A percentile compares a stretch with the other conserved stretches of the same genome.
phyloP scores from a whole-genome alignment of 2,888 invertebrate species.

The Linyphia triangularis region DNA sequence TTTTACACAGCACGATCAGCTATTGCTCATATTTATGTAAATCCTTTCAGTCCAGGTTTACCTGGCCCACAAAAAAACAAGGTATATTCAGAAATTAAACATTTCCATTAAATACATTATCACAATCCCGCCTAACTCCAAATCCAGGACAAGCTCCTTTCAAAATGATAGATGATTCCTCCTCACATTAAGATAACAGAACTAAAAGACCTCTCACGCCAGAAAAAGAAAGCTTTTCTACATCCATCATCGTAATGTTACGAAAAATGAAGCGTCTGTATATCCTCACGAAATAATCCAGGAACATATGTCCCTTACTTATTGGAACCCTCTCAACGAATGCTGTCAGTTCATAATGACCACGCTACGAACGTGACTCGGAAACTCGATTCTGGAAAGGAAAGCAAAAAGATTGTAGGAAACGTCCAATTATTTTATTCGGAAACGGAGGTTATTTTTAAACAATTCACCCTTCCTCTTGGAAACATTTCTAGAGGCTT shows the following conservation, averaged over 20 bases:
- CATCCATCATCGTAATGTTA: background rate
- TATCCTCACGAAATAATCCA: background rate
- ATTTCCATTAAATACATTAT: no score
- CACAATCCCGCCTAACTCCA: no score
- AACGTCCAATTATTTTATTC: background rate
- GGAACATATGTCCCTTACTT: background rate
- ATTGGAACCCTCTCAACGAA: background rate
- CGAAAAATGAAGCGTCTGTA: background rate
- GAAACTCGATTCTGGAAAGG: background rate
- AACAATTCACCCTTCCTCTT: no score
- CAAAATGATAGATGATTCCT: background rate
- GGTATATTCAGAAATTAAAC: no score
- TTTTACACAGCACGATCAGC: no score
- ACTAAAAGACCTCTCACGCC: background rate
- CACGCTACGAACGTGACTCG: background rate
- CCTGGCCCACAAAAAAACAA: no score
- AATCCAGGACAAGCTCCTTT: background rate
- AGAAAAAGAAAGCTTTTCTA: background rate
- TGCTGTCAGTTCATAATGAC: background rate
- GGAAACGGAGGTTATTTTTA: no score
- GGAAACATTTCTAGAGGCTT: no score
- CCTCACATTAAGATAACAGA: background rate
- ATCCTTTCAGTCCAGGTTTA: no score
- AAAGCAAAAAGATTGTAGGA: background rate
- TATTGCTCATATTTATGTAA: no score